A percentile compares a stretch with the other conserved stretches of the same genome.
These are phyloP conservation scores for Apis cerana DNA, from an alignment of 1,140 invertebrate genomes.

Conservation along the genomic window DNA sequence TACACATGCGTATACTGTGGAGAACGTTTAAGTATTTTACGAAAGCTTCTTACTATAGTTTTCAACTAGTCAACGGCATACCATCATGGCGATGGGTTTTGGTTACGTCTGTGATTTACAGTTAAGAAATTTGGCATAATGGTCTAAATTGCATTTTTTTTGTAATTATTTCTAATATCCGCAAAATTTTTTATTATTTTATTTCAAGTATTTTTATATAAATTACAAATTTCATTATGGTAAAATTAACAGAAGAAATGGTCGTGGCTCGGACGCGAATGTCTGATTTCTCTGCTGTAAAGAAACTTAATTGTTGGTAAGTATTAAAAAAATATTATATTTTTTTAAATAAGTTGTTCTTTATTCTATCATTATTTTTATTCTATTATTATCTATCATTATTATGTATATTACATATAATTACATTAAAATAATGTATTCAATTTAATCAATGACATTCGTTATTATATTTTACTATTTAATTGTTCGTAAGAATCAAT, in stretches of 20 bases:
- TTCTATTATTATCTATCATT: too few species aligned
- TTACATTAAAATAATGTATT: constrained; percentile 22
- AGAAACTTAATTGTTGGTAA: constrained; percentile 95
- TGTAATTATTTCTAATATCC: constrained; percentile 21
- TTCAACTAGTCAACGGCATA: constrained; percentile 47
- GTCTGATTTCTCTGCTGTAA: constrained; percentile 90
- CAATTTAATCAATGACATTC: neutral
- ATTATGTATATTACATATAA: neutral
- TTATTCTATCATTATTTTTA: neutral
- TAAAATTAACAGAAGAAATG: constrained; percentile 94
- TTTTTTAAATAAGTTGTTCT: neutral
- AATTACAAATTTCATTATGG: constrained; percentile 81
- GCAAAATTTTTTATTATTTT: neutral
- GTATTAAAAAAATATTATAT: constrained; percentile 66
- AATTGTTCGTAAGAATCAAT: neutral
- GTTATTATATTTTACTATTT: neutral
- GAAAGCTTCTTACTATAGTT: constrained; percentile 50
- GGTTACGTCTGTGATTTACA: constrained; percentile 5
- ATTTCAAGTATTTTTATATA: neutral
- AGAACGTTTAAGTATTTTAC: constrained; percentile 26
- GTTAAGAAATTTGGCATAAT: constrained; percentile 57
- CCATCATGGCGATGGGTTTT: constrained; percentile 58
- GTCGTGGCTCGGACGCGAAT: constrained; percentile 93
- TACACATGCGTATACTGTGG: constrained; percentile 10
- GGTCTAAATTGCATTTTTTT: constrained; percentile 1